These are phyloP conservation scores for Cossypha niveicapilla DNA, from an alignment of 2,797 vertebrate genomes.

Conservation along the genomic window DNA sequence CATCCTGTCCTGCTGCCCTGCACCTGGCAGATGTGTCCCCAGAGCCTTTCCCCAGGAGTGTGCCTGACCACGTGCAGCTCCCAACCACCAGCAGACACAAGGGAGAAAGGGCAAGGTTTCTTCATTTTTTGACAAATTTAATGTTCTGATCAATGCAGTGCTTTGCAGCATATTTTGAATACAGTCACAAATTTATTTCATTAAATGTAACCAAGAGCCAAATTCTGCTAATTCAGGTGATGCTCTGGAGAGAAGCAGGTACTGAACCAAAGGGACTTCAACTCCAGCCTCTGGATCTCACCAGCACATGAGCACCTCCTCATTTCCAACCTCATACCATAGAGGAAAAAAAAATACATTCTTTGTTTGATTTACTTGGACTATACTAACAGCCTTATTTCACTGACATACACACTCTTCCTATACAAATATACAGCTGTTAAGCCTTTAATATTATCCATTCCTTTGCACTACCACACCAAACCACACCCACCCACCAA, in stretches of 20 bases:
- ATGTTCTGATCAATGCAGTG: background rate
- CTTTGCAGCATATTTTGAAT: background rate
- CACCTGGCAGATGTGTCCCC: background rate
- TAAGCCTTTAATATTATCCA: background rate
- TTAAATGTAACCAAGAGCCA: background rate
- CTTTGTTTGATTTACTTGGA: background rate
- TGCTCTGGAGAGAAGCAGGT: background rate
- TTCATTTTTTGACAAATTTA: background rate
- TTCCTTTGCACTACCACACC: background rate
- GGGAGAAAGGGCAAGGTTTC: accelerated
- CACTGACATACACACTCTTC: background rate
- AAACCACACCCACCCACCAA: conserved; percentile 2
- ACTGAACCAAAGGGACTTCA: background rate
- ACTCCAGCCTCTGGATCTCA: background rate
- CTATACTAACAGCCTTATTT: background rate
- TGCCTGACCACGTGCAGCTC: background rate
- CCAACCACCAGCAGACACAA: accelerated
- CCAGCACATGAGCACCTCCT: conserved; percentile 5
- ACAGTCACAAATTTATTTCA: background rate
- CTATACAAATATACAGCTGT: background rate
- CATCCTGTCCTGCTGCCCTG: accelerated
- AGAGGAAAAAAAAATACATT: background rate
- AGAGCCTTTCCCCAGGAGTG: background rate
- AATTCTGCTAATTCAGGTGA: background rate
- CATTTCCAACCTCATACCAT: background rate